These are phyloP conservation scores for Leptobrachium leishanense DNA, from an alignment of 2,113 vertebrate genomes.

Conservation along the genomic window DNA sequence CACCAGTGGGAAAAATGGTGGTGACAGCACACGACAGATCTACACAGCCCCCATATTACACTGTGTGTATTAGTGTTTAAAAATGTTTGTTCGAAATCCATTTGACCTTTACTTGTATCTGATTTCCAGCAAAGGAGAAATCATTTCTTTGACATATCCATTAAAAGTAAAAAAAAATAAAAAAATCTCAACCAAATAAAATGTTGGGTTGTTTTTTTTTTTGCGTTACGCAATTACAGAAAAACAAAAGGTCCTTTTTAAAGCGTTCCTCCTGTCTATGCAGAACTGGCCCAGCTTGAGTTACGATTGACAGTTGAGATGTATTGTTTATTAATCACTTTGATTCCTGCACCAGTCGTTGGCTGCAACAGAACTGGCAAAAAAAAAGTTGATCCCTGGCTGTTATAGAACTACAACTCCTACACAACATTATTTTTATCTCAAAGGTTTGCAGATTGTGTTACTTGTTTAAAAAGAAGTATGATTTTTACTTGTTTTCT, in stretches of 20 bases:
- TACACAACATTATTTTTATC: too few species aligned
- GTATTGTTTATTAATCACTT: too few species aligned
- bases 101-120: constrained; percentile 46
- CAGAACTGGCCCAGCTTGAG: too few species aligned
- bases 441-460: too few species aligned
- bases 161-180: constrained; percentile 37
- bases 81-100: constrained; percentile 34
- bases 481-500: too few species aligned
- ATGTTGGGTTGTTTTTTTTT: not conserved
- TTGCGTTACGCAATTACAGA: not conserved
- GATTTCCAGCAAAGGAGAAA: constrained; percentile 36
- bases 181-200: not conserved
- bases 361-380: too few species aligned
- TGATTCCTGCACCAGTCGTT: too few species aligned
- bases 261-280: not conserved
- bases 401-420: too few species aligned
- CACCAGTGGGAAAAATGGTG: constrained; percentile 25
- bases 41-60: constrained; percentile 24
- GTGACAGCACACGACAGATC: constrained; percentile 32
- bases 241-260: constrained; percentile 15
- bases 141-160: constrained; percentile 36
- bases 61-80: constrained; percentile 38
- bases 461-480: too few species aligned
- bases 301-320: too few species aligned
- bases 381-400: too few species aligned